Evolutionary conservation across 2,888 invertebrate genomes (phyloP), one percentile per base, ranked within the genome.

Genomic region (Acronicta alni): DNA sequence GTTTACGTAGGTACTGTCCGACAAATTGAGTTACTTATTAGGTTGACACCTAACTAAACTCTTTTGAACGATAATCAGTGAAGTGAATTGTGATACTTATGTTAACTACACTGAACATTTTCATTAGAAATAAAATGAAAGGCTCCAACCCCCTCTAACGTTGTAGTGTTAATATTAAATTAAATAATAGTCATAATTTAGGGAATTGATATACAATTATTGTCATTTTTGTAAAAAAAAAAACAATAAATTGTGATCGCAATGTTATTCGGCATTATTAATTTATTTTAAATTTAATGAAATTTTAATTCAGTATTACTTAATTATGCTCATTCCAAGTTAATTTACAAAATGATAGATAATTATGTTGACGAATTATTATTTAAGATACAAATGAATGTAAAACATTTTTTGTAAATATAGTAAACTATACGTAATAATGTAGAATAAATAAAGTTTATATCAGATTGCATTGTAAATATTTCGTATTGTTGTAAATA

Each of bases 401-500:
- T 75, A 63, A 66, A 70, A 77, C 69, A 70, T 72, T 75, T 75
- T 72, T 72, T 77, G 77, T 77, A 77, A 60, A 77, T 77, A 79
- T 67, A 60, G 39, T 76, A 76, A 72, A 65, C 56, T 60, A 77
- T 77, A 77, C 77, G 77, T 77, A 77, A 77, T 73, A 67, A 70
- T 67, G 79, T 79, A 77, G 77, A 70, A 41, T 78, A 78, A 72
- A 75, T 85, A 82, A 84, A 79, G 81, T 86, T 89, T 87, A 89
- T 89, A 90, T 90, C 91, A 89, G 72, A 81, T 75, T 71, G 83
- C 87, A 80, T 74, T 92, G 92, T 92, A 93, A 85, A 92, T 92
- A 92, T 86, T 90, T 89, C 85, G 75, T 80, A 88, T 85, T 86
- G 84, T 84, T 91, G 91, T 91, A 91, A 82, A 91, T 91, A 89